These are phyloP conservation scores for Coenobita brevimanus DNA, from an alignment of 1,140 invertebrate genomes.

Conservation along the genomic window DNA sequence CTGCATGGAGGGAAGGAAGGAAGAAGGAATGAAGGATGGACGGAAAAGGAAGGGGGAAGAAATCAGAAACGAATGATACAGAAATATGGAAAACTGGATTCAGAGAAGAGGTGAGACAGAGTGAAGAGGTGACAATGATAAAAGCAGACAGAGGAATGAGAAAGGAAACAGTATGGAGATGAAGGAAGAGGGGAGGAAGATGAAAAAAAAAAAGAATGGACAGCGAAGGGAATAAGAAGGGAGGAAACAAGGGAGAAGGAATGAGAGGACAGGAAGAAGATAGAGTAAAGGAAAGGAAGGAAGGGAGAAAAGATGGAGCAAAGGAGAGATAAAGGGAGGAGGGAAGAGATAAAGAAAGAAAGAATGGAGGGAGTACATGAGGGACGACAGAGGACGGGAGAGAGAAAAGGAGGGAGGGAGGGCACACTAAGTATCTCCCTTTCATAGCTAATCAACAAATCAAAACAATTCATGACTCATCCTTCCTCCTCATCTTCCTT, in stretches of 20 bases:
- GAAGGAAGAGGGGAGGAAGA: background rate
- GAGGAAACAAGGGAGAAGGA: background rate
- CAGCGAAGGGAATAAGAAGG: background rate
- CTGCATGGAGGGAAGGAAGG: background rate
- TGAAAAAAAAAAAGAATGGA: background rate
- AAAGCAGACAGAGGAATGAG: background rate
- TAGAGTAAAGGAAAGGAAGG: background rate
- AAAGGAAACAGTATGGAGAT: background rate
- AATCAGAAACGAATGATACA: background rate
- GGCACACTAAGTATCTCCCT: no score
- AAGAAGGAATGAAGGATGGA: background rate
- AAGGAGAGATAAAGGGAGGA: background rate
- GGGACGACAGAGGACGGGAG: background rate
- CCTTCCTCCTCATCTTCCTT: no score
- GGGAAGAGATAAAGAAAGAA: background rate
- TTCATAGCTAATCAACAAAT: no score
- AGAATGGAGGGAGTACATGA: background rate
- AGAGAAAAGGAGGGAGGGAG: background rate
- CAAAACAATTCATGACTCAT: no score
- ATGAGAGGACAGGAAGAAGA: background rate
- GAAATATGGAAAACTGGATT: background rate
- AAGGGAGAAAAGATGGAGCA: background rate
- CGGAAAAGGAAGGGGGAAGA: background rate
- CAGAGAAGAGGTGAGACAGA: background rate
- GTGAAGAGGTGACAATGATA: background rate